Base-by-base conservation (phyloP, 53 echinoderm and acorn worm genomes). In the Actinopyga echinites region DNA sequence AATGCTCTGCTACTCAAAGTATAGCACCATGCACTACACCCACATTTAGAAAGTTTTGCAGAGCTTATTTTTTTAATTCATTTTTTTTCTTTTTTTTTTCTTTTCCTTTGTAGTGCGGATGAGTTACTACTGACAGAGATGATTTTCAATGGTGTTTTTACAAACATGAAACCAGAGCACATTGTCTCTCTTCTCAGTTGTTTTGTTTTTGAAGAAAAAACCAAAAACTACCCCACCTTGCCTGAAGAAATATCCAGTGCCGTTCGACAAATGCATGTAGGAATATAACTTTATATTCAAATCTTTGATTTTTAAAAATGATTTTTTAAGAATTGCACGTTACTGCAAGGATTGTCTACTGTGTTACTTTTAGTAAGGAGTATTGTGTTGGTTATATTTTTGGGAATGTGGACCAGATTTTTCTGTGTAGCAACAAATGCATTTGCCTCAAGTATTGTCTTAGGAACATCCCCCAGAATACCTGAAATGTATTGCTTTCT, bases 131-230 rank as follows among this genome's bases (percentile, higher is more conserved):
- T 99, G 58, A 99, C 99, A 0, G 99, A 99, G 77, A 92, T 99
- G 89, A 91, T 99, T 38, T 99, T 99, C 83, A 99, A 99, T 17
- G 99, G 99, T 57, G 85, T 99, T 52, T 99, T 99, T 79, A 95
- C 85, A 57, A 90, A 84, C 35, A 83, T 99, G 83, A 90, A 83
- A 31, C 62, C 92, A 17, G 99, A 99, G 86, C 90, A 97, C 33
- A 86, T 84, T 35, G 92, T 92, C 0, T 86, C 99, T 1, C 85
- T 95, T 3, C 59, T 95, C 17, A 99, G 99, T 85, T 90, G 90
- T 79, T 99, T 99, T 79, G 99, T 99, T 1, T 99, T 99, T 84
- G 90, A 99, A 77, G 99, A 99, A 74, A 99, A 94, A 74, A 87
- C 85, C 52, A 94, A 94, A 49, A 79, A 86, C 33, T 83, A 85